Conservation (phyloP, 2,113 vertebrate genomes). For the Eolophus roseicapilla region DNA sequence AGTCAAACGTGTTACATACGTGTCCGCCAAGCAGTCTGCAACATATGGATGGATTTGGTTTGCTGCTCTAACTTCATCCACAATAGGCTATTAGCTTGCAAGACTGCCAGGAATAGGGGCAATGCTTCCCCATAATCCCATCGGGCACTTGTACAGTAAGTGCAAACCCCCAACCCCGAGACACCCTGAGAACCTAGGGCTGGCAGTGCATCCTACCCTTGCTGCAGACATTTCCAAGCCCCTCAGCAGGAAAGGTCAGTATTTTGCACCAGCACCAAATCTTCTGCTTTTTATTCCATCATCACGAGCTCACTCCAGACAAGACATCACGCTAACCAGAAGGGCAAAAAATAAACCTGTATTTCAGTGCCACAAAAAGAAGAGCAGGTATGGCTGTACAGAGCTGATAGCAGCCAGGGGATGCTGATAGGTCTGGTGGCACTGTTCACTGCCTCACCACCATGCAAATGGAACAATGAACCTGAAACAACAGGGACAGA, state of each 20-base stretch:
- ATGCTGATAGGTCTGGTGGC: neutral
- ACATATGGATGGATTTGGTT: fast-evolving
- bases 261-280: neutral
- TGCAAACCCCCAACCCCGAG: fast-evolving
- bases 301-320: neutral
- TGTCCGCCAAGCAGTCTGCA: fast-evolving
- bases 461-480: neutral
- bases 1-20: neutral
- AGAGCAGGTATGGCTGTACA: fast-evolving
- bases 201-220: neutral
- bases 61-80: neutral
- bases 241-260: neutral
- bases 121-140: neutral
- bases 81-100: neutral
- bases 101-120: neutral
- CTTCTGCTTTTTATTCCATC: neutral
- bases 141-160: fast-evolving
- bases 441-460: neutral
- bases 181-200: neutral
- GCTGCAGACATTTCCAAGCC: neutral
- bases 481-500: neutral
- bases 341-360: neutral
- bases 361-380: neutral
- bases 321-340: neutral
- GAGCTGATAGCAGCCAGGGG: neutral